Evolutionary conservation across 2,113 vertebrate species (phyloP).

Genomic region (Zapornia atra): DNA sequence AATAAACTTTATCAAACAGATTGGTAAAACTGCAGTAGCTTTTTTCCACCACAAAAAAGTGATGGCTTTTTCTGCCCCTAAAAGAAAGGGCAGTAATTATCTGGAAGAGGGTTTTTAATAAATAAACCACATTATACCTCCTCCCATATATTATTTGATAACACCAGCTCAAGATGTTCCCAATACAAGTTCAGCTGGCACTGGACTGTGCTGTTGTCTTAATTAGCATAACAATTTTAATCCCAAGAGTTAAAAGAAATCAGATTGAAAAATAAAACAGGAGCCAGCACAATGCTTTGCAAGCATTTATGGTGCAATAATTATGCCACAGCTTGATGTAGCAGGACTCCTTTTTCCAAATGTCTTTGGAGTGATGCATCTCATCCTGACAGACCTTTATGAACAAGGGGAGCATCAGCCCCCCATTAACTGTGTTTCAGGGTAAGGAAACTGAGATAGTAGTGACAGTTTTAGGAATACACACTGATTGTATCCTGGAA

Average conservation of each 20-base stretch:
- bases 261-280: not conserved
- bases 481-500: not conserved
- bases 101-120: not conserved
- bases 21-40: rapidly evolving
- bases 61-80: not conserved
- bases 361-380: not conserved
- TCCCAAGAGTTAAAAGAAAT: not conserved
- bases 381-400: not conserved
- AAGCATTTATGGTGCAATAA: conserved; percentile 3
- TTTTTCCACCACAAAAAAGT: not conserved
- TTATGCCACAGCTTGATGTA: not conserved
- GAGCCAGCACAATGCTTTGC: not conserved
- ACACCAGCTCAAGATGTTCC: not conserved
- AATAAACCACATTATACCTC: not conserved
- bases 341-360: not conserved
- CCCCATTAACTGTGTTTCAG: not conserved
- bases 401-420: not conserved
- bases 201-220: not conserved
- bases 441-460: not conserved
- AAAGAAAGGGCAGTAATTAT: not conserved
- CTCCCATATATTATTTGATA: not conserved
- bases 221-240: conserved; percentile 14
- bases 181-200: not conserved
- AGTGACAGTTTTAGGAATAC: not conserved
- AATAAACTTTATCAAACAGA: not conserved